Conservation (phyloP, 2,888 invertebrate species). For the Heliconius sara region DNA sequence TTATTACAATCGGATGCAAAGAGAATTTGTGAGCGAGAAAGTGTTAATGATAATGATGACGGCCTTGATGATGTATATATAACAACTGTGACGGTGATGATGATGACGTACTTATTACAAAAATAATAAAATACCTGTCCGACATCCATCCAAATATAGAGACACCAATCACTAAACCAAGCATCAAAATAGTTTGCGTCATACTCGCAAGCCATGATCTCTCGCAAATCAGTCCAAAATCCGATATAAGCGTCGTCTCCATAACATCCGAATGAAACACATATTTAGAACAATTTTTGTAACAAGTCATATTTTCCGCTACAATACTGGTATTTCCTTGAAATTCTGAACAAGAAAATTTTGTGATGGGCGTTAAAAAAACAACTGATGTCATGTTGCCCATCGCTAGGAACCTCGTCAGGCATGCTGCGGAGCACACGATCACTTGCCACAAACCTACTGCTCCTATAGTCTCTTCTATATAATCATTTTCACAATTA, state of each 20-base stretch:
- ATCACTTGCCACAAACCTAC: conserved; percentile 62
- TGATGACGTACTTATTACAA: background rate
- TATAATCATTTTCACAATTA: conserved; percentile 58
- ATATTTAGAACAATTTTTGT: conserved; percentile 60
- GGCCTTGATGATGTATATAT: no score
- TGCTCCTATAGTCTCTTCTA: conserved; percentile 62
- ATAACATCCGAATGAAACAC: conserved; percentile 55
- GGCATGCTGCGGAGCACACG: conserved; percentile 49
- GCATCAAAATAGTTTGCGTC: conserved; percentile 62
- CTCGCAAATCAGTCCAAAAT: conserved; percentile 63
- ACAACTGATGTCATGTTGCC: conserved; percentile 60
- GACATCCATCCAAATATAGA: conserved; percentile 65
- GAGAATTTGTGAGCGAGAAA: no score
- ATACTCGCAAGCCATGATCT: conserved; percentile 64
- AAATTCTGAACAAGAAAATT: conserved; percentile 58
- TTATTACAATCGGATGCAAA: no score
- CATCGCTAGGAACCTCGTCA: conserved; percentile 55
- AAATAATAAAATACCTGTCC: conserved; percentile 55
- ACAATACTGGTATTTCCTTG: conserved; percentile 48
- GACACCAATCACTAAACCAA: conserved; percentile 61
- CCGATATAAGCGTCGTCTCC: conserved; percentile 57
- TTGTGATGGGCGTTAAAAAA: conserved; percentile 61
- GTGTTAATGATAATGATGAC: no score
- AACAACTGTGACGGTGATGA: no score
- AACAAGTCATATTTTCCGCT: conserved; percentile 57